These are phyloP conservation scores for Callopanchax toddi DNA, from an alignment of 2,113 vertebrate genomes.

Conservation along the genomic window DNA sequence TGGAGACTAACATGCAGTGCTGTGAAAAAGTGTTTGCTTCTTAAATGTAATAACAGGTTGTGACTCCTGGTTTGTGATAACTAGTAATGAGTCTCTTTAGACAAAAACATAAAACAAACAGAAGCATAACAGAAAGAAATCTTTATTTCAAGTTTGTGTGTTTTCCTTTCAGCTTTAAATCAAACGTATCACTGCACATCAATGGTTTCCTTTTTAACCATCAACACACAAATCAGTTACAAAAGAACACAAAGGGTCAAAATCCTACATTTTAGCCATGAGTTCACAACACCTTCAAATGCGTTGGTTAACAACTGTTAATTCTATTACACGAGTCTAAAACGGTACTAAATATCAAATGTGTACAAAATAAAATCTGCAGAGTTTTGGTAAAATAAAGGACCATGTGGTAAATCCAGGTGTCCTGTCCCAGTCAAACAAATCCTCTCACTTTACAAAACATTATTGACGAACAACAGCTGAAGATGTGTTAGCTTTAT, in stretches of 20 bases:
- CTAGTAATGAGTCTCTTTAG: no score
- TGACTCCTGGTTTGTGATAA: no score
- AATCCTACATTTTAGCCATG: slow-evolving; percentile 49
- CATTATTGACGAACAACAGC: neutral
- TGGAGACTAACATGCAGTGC: no score
- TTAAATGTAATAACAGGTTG: no score
- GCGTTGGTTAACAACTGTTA: slow-evolving; percentile 43
- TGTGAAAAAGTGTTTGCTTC: no score
- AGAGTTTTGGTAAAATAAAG: slow-evolving; percentile 29
- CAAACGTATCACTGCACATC: slow-evolving; percentile 67
- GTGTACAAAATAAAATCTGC: slow-evolving; percentile 72
- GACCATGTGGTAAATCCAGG: slow-evolving; percentile 29
- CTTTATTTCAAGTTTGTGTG: slow-evolving; percentile 66
- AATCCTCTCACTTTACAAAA: slow-evolving; percentile 6
- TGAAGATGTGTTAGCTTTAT: no score
- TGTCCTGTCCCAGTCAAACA: slow-evolving; percentile 20
- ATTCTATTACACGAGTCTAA: slow-evolving; percentile 29
- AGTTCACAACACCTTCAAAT: slow-evolving; percentile 58
- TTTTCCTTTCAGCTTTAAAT: slow-evolving; percentile 44
- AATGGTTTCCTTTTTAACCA: slow-evolving; percentile 48
- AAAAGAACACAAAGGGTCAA: slow-evolving; percentile 56
- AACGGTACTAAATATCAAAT: slow-evolving; percentile 71
- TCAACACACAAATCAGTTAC: slow-evolving; percentile 55
- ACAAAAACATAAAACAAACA: slow-evolving; percentile 41
- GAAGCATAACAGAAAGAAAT: slow-evolving; percentile 14